A percentile compares a stretch with the other conserved stretches of the same genome.
Evolutionary conservation across 2,113 vertebrate genomes (phyloP).

Genomic region (Eptatretus burgeri): DNA sequence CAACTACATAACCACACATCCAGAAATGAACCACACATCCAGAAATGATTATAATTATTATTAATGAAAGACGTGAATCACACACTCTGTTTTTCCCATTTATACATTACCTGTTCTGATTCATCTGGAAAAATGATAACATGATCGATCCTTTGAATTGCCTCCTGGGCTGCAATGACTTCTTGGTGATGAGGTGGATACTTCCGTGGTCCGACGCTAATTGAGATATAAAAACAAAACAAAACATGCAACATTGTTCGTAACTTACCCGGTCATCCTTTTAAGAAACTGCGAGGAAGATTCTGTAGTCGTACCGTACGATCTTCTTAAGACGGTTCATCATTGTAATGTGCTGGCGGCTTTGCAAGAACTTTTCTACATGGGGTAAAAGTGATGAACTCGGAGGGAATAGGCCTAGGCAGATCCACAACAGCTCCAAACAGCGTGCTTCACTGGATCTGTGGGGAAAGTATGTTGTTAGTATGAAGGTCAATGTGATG

Average conservation of each 20-base stretch:
- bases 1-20: too few relatives aligned
- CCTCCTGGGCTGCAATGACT: slow-evolving; percentile 48
- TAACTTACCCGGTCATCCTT: slow-evolving; percentile 34
- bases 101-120: slow-evolving; percentile 27
- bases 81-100: too few relatives aligned
- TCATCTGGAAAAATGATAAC: slow-evolving; percentile 54
- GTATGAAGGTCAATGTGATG: too few relatives aligned
- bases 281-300: too few relatives aligned
- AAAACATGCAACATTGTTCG: fast-evolving
- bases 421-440: slow-evolving; percentile 88
- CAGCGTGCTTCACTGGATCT: slow-evolving; percentile 52
- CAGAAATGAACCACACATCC: too few relatives aligned
- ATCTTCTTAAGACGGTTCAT: not conserved
- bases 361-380: slow-evolving; percentile 46
- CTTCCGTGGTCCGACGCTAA: slow-evolving; percentile 23
- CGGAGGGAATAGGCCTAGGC: slow-evolving; percentile 58
- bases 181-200: slow-evolving; percentile 59
- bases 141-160: slow-evolving; percentile 43
- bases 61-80: too few relatives aligned
- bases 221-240: not conserved
- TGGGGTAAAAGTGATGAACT: slow-evolving; percentile 40
- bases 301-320: too few relatives aligned
- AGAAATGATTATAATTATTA: too few relatives aligned
- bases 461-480: slow-evolving; percentile 1
- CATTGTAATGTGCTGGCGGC: slow-evolving; percentile 15